Conservation (phyloP, 2,888 invertebrate genomes). For the Archips crataeganus region DNA sequence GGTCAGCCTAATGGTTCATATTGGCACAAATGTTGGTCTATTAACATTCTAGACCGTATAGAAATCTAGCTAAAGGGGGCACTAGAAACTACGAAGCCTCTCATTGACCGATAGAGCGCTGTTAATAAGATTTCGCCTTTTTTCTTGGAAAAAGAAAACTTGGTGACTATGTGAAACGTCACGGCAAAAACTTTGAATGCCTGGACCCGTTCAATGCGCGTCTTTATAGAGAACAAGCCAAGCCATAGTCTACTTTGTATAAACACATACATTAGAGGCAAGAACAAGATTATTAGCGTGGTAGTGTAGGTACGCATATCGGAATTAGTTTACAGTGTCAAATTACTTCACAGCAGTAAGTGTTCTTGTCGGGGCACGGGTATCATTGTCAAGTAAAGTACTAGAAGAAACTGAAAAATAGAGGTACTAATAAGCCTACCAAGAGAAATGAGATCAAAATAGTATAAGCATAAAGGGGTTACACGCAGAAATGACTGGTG, state of each 20-base stretch:
- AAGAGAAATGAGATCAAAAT: too few relatives aligned
- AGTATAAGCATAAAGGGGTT: too few relatives aligned
- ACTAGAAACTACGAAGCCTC: constrained; percentile 29
- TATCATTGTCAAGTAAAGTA: neutral
- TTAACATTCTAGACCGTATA: constrained; percentile 53
- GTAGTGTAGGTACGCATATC: neutral
- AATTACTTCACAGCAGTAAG: too few relatives aligned
- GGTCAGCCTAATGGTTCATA: constrained; percentile 47
- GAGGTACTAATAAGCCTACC: too few relatives aligned
- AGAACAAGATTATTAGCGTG: neutral
- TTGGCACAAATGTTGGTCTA: constrained; percentile 48
- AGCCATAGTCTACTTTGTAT: neutral
- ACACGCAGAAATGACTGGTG: neutral
- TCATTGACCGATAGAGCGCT: constrained; percentile 20
- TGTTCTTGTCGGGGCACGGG: too few relatives aligned
- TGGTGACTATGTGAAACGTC: constrained; percentile 27
- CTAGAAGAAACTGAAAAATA: neutral
- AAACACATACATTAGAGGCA: neutral
- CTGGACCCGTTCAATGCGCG: constrained; percentile 12
- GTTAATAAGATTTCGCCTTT: constrained; percentile 40
- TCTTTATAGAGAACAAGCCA: constrained; percentile 4
- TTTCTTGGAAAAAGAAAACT: constrained; percentile 21
- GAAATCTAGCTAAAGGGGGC: constrained; percentile 36
- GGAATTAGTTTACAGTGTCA: neutral
- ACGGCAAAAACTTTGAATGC: constrained; percentile 20